Percentiles rank a stretch among this genome's conserved stretches.
Evolutionary conservation across 2,888 invertebrate species (phyloP).

Genomic region (Melinaea marsaeus): DNA sequence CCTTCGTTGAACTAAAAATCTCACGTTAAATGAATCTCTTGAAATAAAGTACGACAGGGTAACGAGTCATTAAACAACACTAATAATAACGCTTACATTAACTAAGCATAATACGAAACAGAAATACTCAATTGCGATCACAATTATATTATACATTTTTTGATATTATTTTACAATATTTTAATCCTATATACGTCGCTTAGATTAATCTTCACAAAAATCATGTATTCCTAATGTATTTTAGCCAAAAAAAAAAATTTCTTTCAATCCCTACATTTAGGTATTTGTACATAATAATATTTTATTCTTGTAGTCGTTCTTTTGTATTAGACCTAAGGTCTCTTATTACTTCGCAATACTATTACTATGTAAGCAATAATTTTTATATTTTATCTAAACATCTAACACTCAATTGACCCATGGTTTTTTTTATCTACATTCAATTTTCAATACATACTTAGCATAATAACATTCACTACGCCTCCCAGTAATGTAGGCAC

Average conservation of each 20-base stretch:
- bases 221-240: conserved; percentile 69
- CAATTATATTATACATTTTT: conserved; percentile 54
- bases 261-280: conserved; percentile 63
- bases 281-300: conserved; percentile 68
- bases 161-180: conserved; percentile 51
- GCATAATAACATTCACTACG: background rate
- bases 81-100: conserved; percentile 45
- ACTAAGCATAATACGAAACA: conserved; percentile 60
- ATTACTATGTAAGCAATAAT: conserved; percentile 71
- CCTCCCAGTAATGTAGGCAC: background rate
- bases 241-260: conserved; percentile 78
- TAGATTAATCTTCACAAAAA: conserved; percentile 54
- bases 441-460: background rate
- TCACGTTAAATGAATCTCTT: conserved; percentile 53
- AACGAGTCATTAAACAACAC: conserved; percentile 57
- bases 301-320: conserved; percentile 72
- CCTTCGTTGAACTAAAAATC: conserved; percentile 32
- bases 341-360: conserved; percentile 71
- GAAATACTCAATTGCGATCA: conserved; percentile 70
- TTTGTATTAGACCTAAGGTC: conserved; percentile 71
- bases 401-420: conserved; percentile 32
- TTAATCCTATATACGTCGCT: conserved; percentile 50
- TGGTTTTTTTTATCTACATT: conserved; percentile 26
- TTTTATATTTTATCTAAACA: conserved; percentile 53
- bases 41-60: conserved; percentile 68